Base-by-base conservation (phyloP, 2,888 invertebrate species). In the Lycaena phlaeas region DNA sequence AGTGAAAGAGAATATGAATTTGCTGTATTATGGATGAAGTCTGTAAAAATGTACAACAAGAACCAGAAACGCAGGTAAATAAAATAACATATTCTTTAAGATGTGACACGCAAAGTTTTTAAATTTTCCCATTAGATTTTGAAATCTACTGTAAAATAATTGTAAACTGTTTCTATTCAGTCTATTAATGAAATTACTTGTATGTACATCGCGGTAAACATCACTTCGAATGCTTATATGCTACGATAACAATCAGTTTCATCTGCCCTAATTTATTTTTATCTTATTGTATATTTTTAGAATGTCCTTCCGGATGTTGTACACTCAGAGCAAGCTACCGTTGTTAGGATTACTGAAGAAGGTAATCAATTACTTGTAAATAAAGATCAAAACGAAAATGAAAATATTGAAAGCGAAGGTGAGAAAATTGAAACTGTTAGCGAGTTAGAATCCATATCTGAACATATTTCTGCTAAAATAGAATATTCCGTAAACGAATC, bases 261-360 rank as follows among this genome's bases (percentile, higher is more conserved):
- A 42, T 48, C 36, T 36, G 38, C 29, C 40, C 46, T 27, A 48
- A 51, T 56, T 54, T 56, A 56, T 53, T 54, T 56, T 50, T 57
- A 45, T 50, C 51, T 70, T 68, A 69, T 73, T 71, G 66, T 76
- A 75, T 82, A 81, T 82, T 84, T 84, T 81, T 84, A 84, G 82
- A 79, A 72, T 56, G 64, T 75, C 71, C 82, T 84, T 74, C 82
- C 82, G 82, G 82, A 84, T 75, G 81, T 84, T 66, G 82, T 82
- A 59, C 74, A 84, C 77, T 76, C 75, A 60, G 79, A 82, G 72
- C 79, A 75, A 68, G 74, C 75, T 63, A 59, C 65, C 58, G 58
- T 68, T 52, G 47, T 64, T 61, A 77, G 56, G 57, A 59, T 58
- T 52, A 64, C 54, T 48, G 60, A 57, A 54, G 59, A 57, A 30